phyloP scores from a whole-genome alignment of 1,140 invertebrate species.

The Nasonia longicornis region DNA sequence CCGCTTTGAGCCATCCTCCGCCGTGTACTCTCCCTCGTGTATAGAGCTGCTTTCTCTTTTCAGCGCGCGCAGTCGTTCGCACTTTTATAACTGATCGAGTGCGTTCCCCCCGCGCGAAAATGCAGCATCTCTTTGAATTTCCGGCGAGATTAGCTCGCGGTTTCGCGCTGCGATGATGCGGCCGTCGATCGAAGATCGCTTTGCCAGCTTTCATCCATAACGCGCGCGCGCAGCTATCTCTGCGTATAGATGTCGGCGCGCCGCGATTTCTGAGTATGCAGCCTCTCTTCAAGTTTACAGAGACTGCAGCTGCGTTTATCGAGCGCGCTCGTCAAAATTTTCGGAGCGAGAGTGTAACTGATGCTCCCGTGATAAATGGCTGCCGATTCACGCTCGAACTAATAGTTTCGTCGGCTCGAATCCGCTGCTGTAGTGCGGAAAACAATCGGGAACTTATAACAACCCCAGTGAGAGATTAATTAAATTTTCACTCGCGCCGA shows the following conservation, averaged over 20 bases:
- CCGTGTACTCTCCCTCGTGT: not conserved
- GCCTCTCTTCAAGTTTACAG: not conserved
- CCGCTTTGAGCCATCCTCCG: conserved; percentile 56
- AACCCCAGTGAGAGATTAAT: not conserved
- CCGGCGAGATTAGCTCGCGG: conserved; percentile 18
- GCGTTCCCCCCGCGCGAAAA: not conserved
- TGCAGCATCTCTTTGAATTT: conserved; percentile 5
- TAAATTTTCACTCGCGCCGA: not conserved
- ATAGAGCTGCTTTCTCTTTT: conserved; percentile 15
- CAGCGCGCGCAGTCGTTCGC: conserved; percentile 16
- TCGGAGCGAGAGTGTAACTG: not conserved
- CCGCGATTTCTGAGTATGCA: not conserved
- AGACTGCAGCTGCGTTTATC: not conserved
- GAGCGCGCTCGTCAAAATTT: not conserved
- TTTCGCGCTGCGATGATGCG: not conserved
- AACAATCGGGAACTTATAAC: conserved; percentile 3
- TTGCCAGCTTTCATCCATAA: not conserved
- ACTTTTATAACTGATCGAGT: conserved; percentile 45
- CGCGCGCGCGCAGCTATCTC: not conserved
- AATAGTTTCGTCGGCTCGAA: not conserved
- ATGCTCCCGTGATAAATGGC: not conserved
- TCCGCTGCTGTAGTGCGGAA: not conserved
- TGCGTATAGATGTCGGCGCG: not conserved
- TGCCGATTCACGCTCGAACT: not conserved
- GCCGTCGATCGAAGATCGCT: not conserved